Conservation (phyloP, 2,888 invertebrate genomes). For the Caenorhabditis panamensis region DNA sequence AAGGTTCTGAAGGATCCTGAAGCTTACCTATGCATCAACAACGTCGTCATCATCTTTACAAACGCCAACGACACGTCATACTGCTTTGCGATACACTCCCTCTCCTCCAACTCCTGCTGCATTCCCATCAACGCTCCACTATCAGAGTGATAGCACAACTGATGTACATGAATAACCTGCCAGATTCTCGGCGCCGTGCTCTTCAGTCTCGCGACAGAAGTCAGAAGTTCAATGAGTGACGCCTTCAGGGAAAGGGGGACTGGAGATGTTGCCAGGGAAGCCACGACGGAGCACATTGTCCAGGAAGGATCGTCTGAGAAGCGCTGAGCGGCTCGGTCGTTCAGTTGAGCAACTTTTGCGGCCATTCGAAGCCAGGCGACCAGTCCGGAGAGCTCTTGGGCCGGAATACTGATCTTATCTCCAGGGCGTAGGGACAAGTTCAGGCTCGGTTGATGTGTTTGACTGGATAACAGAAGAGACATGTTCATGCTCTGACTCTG, state of each 20-base stretch:
- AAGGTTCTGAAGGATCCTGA: neutral
- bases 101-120: conserved; percentile 77
- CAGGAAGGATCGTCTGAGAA: conserved; percentile 69
- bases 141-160: conserved; percentile 65
- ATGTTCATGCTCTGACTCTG: conserved; percentile 29
- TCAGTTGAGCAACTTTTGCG: conserved; percentile 59
- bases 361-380: conserved; percentile 67
- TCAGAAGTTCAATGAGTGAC: conserved; percentile 68
- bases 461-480: conserved; percentile 2
- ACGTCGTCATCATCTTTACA: conserved; percentile 68
- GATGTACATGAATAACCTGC: conserved; percentile 67
- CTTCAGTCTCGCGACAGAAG: conserved; percentile 70
- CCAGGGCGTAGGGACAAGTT: conserved; percentile 30
- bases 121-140: conserved; percentile 70
- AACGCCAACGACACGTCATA: conserved; percentile 75
- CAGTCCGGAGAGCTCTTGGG: conserved; percentile 67
- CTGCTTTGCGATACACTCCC: conserved; percentile 69
- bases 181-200: conserved; percentile 68
- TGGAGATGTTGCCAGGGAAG: conserved; percentile 61
- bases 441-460: conserved; percentile 19
- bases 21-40: conserved; percentile 65
- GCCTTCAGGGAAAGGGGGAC: conserved; percentile 70
- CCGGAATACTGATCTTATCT: conserved; percentile 57
- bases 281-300: conserved; percentile 60
- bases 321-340: conserved; percentile 56